Percentiles rank a stretch among this genome's conserved stretches.
Conservation (phyloP, 2,113 vertebrate species). For the Channa maculata region DNA sequence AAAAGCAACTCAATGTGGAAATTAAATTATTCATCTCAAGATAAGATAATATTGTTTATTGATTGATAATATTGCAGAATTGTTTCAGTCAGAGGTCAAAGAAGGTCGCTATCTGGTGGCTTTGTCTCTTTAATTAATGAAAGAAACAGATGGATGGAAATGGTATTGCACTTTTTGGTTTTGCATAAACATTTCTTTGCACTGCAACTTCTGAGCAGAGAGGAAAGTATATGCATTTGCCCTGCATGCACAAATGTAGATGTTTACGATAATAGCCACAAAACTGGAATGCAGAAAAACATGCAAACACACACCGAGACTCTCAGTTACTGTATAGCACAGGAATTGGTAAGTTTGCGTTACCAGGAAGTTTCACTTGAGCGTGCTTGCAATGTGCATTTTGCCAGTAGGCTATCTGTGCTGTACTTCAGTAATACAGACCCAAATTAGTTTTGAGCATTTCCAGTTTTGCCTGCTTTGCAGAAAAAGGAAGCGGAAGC, state of each 20-base stretch:
- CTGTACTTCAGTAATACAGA: background rate
- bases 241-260: conserved; percentile 29
- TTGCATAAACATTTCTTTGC: conserved; percentile 3
- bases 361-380: conserved; percentile 42
- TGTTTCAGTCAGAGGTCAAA: background rate
- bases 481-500: conserved; percentile 18
- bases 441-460: conserved; percentile 3
- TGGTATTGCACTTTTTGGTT: background rate
- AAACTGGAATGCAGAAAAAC: background rate
- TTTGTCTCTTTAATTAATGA: background rate
- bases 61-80: too few relatives aligned
- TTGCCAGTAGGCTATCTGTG: background rate
- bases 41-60: background rate
- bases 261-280: conserved; percentile 34
- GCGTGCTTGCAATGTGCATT: conserved; percentile 7
- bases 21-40: background rate
- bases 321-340: conserved; percentile 17
- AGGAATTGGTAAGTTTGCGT: conserved; percentile 33
- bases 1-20: background rate
- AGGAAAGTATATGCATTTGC: background rate
- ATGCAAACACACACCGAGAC: background rate
- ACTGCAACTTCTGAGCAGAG: conserved; percentile 3
- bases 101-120: background rate
- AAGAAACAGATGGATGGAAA: background rate
- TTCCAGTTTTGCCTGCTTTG: conserved; percentile 44